A percentile compares a stretch with the other conserved stretches of the same genome.
These are phyloP conservation scores for Dromas ardeola DNA, from an alignment of 2,113 vertebrate genomes.

Conservation along the genomic window DNA sequence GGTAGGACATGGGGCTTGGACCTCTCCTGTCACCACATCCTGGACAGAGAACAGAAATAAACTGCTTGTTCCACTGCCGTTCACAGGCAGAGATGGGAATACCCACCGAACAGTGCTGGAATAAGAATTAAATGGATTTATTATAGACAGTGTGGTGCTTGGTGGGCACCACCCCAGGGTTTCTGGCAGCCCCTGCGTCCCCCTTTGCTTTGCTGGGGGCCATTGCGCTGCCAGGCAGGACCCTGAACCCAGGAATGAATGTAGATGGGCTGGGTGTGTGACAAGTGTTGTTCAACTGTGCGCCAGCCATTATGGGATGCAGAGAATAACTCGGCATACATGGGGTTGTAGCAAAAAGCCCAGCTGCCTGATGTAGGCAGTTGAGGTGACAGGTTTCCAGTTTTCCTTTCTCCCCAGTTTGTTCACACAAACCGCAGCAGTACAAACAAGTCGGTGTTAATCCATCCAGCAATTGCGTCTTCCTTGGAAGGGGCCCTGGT, in stretches of 20 bases:
- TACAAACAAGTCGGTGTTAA: neutral
- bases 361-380: neutral
- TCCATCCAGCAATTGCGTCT: neutral
- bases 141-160: rapidly evolving
- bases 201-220: neutral
- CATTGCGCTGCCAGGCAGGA: neutral
- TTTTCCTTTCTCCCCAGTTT: neutral
- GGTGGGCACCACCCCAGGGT: neutral
- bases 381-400: neutral
- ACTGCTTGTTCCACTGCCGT: neutral
- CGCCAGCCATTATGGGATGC: rapidly evolving
- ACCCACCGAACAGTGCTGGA: neutral
- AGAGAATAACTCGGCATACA: neutral
- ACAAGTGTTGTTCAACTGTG: neutral
- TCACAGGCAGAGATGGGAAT: neutral
- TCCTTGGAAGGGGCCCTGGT: neutral
- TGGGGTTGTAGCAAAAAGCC: neutral
- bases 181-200: neutral
- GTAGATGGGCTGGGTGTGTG: too few relatives aligned
- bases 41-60: neutral
- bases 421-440: neutral
- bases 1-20: neutral
- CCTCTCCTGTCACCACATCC: neutral
- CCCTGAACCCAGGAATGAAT: neutral
- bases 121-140: neutral